Percentiles rank a stretch among this genome's conserved stretches.
These are phyloP conservation scores for Drosophila paranaensis DNA, from an alignment of 2,888 invertebrate species.

Conservation along the genomic window DNA sequence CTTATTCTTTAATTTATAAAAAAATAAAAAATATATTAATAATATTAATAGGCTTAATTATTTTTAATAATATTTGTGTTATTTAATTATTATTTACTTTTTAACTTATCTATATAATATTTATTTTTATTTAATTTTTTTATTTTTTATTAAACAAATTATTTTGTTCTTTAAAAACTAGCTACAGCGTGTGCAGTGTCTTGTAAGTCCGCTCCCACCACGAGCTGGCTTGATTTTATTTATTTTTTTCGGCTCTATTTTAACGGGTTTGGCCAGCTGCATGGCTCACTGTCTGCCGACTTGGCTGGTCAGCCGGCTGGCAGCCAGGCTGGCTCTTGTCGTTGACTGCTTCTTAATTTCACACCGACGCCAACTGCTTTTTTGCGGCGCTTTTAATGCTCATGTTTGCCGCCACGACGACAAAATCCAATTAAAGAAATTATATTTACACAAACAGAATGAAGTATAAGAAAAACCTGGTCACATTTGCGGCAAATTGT, in stretches of 20 bases:
- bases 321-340: constrained; percentile 39
- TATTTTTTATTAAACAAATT: too few relatives aligned
- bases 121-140: too few relatives aligned
- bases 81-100: too few relatives aligned
- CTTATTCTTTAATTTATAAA: too few relatives aligned
- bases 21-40: too few relatives aligned
- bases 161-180: not conserved
- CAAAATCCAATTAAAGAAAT: constrained; percentile 78
- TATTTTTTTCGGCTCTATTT: constrained; percentile 47
- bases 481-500: constrained; percentile 76
- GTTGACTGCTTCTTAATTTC: constrained; percentile 56
- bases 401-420: constrained; percentile 60
- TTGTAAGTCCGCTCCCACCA: constrained; percentile 3
- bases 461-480: constrained; percentile 50
- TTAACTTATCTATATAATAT: too few relatives aligned
- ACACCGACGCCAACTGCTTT: constrained; percentile 54
- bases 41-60: too few relatives aligned
- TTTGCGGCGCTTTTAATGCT: constrained; percentile 60
- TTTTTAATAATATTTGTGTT: too few relatives aligned
- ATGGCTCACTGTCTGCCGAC: constrained; percentile 19
- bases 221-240: constrained; percentile 29
- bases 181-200: constrained; percentile 16
- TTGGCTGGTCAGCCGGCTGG: not conserved
- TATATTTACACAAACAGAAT: constrained; percentile 63
- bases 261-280: constrained; percentile 74